Conservation (phyloP, 2,888 invertebrate genomes). For the Morinoia aosen region DNA sequence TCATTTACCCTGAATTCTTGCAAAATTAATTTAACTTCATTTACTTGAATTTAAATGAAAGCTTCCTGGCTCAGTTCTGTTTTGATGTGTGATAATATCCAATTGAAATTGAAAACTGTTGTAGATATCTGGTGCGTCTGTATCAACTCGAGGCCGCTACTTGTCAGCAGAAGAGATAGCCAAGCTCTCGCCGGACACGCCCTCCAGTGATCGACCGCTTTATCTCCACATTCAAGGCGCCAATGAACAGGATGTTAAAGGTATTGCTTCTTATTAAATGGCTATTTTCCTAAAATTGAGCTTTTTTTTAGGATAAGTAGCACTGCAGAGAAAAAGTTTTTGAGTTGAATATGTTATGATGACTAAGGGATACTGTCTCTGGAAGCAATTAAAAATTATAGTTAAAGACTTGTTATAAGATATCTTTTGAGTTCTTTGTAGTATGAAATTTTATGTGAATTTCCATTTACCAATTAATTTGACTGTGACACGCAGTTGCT, state of each 20-base stretch:
- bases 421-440: not conserved
- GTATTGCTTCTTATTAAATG: not conserved
- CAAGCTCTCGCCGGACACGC: constrained; percentile 72
- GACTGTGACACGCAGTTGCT: constrained; percentile 57
- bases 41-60: not conserved
- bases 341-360: no score
- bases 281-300: no score
- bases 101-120: not conserved
- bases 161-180: constrained; percentile 74
- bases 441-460: not conserved
- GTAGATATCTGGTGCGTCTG: constrained; percentile 74
- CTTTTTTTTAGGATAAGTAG: no score
- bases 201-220: constrained; percentile 73
- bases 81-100: not conserved
- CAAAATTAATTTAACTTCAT: not conserved
- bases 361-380: no score
- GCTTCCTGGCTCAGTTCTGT: not conserved
- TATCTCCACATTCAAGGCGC: constrained; percentile 76
- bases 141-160: constrained; percentile 76
- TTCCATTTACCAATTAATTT: not conserved
- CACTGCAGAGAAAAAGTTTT: no score
- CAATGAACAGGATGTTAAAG: constrained; percentile 73
- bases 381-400: no score
- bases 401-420: no score
- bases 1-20: no score